A percentile compares a stretch with the other conserved stretches of the same genome.
Evolutionary conservation across 2,888 invertebrate species (phyloP).

Genomic region (Epinotia nisella): DNA sequence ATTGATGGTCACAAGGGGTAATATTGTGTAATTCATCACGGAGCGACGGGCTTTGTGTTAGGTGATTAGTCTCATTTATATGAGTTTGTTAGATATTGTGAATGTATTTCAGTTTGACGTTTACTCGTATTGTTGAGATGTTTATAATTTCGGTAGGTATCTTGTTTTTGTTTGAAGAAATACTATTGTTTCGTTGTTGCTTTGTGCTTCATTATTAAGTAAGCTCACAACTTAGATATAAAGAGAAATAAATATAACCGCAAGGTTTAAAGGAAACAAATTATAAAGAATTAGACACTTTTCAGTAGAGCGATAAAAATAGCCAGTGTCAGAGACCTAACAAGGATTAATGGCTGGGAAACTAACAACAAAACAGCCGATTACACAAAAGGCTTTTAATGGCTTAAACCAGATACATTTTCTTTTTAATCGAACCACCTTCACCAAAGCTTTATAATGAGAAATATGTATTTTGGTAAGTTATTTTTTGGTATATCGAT

Average conservation of each 20-base stretch:
- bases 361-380: background rate
- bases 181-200: background rate
- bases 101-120: slow-evolving; percentile 29
- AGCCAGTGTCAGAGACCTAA: background rate
- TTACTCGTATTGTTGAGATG: slow-evolving; percentile 34
- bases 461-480: no score
- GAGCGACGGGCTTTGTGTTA: slow-evolving; percentile 29
- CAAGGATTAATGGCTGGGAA: slow-evolving; percentile 1
- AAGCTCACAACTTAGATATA: no score
- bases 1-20: slow-evolving; percentile 45
- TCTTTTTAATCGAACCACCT: background rate
- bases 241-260: no score
- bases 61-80: slow-evolving; percentile 43
- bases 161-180: slow-evolving; percentile 29
- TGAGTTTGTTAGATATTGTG: slow-evolving; percentile 25
- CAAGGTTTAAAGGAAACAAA: no score
- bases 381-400: background rate
- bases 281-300: no score
- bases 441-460: no score
- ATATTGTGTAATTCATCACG: slow-evolving; percentile 44
- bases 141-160: slow-evolving; percentile 46
- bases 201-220: no score
- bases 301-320: background rate
- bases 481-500: no score
- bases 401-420: background rate